Conservation (phyloP, 2,888 invertebrate species). For the Drosophila mayaguana region DNA sequence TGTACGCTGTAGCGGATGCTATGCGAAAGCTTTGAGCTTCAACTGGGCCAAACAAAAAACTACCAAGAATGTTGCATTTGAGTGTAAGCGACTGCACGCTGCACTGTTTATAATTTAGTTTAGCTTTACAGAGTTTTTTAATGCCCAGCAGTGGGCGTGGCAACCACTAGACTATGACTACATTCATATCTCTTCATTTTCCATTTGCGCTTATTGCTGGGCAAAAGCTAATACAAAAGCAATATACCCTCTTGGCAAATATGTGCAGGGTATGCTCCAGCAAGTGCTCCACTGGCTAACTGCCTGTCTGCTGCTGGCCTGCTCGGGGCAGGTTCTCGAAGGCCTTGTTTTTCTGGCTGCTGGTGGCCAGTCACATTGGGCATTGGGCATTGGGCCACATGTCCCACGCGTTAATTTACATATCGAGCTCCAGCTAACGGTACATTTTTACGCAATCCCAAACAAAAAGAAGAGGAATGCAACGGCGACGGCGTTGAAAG, state of each 20-base stretch:
- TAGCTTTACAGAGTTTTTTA: too few relatives aligned
- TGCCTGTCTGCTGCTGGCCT: constrained; percentile 14
- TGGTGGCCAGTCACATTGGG: constrained; percentile 5
- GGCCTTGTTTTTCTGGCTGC: constrained; percentile 37
- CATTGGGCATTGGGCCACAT: constrained; percentile 59
- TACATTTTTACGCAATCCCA: constrained; percentile 73
- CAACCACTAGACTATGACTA: not conserved
- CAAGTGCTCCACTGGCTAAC: constrained; percentile 25
- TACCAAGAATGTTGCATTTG: not conserved
- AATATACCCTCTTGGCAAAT: not conserved
- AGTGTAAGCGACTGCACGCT: constrained; percentile 3
- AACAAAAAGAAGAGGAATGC: constrained; percentile 56
- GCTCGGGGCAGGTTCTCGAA: constrained; percentile 51
- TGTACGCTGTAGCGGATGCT: constrained; percentile 66
- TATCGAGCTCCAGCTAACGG: constrained; percentile 68
- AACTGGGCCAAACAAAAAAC: constrained; percentile 65
- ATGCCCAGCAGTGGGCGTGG: not conserved
- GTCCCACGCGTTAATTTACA: constrained; percentile 77
- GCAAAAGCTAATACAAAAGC: not conserved
- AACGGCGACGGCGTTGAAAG: constrained; percentile 33
- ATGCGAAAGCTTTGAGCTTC: constrained; percentile 52
- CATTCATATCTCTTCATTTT: not conserved
- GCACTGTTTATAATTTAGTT: not conserved
- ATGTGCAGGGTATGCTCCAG: not conserved
- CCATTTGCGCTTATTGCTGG: not conserved